Base-by-base conservation (phyloP, 2,797 vertebrate genomes). In the Melanotaenia trifasciata region DNA sequence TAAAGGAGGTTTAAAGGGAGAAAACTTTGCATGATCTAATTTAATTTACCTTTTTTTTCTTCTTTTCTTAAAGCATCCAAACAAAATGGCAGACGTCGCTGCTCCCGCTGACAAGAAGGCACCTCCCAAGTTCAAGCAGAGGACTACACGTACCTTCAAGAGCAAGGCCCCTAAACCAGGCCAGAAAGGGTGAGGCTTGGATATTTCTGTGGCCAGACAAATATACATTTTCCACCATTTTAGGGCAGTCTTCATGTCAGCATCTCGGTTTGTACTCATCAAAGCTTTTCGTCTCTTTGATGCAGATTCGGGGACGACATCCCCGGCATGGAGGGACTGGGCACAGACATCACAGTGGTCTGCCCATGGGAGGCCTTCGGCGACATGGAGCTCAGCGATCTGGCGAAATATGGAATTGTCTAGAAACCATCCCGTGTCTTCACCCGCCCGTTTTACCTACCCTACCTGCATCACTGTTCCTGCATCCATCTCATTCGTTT, bases 241-340 rank as follows among this genome's bases (percentile, higher is more conserved):
- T 2, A 26, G 13, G 33, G 4, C 22, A 20, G 0, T 4, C 14
- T 56, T 66, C 40, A 43, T 18, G 5, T 54, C 35, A 24, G 57
- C 45, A 22, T 59, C 1, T 36, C 54, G 35, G 43, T 63, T 51
- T 60, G 38, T 32, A 16, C 43, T 79, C 32, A 71, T 36, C 24
- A 58, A 8, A 47, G 1, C 2, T 60, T 40, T 54, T 64, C 47
- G 28, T 61, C 16, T 58, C 58, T 64, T 79, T 96, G 96, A 56
- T 96, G 45, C 2, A 97, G 97, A 58, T 98, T 98, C 67, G 97
- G 87, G 72, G 87, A 89, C 0, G 97, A 98, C 83, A 98, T 98
- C 72, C 97, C 97, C 11, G 97, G 97, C 82, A 98, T 98, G 97
- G 97, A 98, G 80, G 84, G 87, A 35, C 82, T 86, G 0, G 87